Evolutionary conservation across 2,888 invertebrate species (phyloP), one percentile per base, ranked within the genome.

Genomic region (Pseudococcus jackbeardsleyi): DNA sequence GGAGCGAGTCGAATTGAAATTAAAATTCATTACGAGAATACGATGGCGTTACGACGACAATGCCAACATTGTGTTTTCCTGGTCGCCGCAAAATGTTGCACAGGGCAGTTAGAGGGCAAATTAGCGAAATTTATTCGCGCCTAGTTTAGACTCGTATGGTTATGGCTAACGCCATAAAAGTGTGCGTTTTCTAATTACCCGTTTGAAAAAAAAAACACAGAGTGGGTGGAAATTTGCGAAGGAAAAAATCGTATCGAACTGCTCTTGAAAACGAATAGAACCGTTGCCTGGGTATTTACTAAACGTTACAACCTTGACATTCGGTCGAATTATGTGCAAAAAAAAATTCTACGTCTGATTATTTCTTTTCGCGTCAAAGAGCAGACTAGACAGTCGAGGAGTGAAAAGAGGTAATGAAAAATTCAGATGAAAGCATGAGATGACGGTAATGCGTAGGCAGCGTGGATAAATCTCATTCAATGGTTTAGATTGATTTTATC

Each of bases 41-140:
- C 5, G 5, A 42, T 42, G 8, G 17, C 54, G 15, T 17, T 54
- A 72, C 72, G 33, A 72, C 72, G 12, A 72, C 26, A 17, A 33
- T 8, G 11, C 19, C 46, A 82, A 46, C 79, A 82, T 82, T 46
- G 79, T 82, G 19, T 46, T 82, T 82, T 19, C n/a, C 42, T 46
- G 46, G 46, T 46, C 46, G 79, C 19, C 46, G 79, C 19, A 11
- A 19, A 39, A 82, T 26, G 46, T 46, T 19, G 19, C 22, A n/a
- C 79, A 82, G 79, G 79, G 79, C 79, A 82, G 79, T 82, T 82
- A 82, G 79, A 82, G 79, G 79, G 19, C 79, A 46, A 82, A 82
- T 82, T 46, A 19, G 79, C 79, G 46, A 82, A 82, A 82, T 82
- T 82, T 82, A 82, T 82, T 82, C 79, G 77, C 46, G 33, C 79